Evolutionary conservation across 2,888 invertebrate species (phyloP), one percentile per base, ranked within the genome.

Genomic region (Leistus spinibarbis): DNA sequence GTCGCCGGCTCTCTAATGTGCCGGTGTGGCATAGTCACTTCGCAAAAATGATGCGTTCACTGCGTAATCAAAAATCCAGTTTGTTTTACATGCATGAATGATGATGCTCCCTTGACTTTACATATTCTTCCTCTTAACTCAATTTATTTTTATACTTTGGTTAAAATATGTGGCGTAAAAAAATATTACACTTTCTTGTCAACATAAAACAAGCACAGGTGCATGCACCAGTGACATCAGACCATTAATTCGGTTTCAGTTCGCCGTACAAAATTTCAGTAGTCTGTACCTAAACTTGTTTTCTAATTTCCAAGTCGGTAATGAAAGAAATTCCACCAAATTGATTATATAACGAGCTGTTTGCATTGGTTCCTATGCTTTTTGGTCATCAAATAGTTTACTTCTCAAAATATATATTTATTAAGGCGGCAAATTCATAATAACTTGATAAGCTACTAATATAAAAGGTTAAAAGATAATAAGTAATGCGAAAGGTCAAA

Each of bases 41-140:
- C 68, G 53, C 54, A 22, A 53, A 24, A 53, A 68, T n/a, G 54
- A 68, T 67, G 5, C 23, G 20, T 54, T 67, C 20, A 40, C 67
- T 53, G 27, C 54, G 23, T 54, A 10, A 68, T 56, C 68, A 68
- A 68, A 68, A 68, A 68, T 68, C 53, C 66, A 53, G 66, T 66
- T 16, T 68, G 56, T 68, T 54, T 68, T 54, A 68, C 24, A 27
- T 65, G 13, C 20, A 65, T 27, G 40, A 40, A 40, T 40, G 13
- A 40, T 40, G 40, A 5, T n/a, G n/a, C n/a, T 13, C 40, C 40
- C 13, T 10, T 3, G 13, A 5, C 40, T 40, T 7, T 40, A 1
- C 7, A 2, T 40, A 40, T 10, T 40, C 40, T 40, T 10, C 7
- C 40, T 40, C 1, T 1, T 40, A 40, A 3, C 40, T 40, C 40